These are phyloP conservation scores for Leucophora obtusa DNA, from an alignment of 2,888 invertebrate genomes.

Conservation along the genomic window DNA sequence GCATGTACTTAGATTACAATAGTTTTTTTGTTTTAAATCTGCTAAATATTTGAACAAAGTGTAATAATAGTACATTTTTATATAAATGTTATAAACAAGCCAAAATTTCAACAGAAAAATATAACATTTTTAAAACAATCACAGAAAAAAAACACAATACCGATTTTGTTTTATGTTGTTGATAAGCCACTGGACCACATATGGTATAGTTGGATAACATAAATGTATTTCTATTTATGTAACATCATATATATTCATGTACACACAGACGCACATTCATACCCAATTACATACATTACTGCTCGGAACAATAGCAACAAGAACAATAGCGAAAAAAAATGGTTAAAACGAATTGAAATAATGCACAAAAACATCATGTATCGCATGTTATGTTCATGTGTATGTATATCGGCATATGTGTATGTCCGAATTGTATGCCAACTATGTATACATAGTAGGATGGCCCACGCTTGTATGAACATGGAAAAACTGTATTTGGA, in stretches of 20 bases:
- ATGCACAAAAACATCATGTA: constrained; percentile 22
- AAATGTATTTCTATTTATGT: constrained; percentile 30
- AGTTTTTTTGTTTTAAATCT: too few relatives aligned
- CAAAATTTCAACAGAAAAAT: constrained; percentile 8
- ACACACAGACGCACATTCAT: constrained; percentile 7
- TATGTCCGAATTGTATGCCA: not conserved
- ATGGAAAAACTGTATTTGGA: too few relatives aligned
- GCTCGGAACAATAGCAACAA: not conserved
- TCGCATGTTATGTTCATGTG: not conserved
- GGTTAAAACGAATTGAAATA: constrained; percentile 13
- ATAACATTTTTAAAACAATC: constrained; percentile 62
- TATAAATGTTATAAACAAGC: constrained; percentile 20
- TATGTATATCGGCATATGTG: not conserved
- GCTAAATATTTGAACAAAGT: not conserved
- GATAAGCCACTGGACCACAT: constrained; percentile 41
- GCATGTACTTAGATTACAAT: too few relatives aligned
- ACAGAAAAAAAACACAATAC: constrained; percentile 12
- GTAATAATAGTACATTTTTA: constrained; percentile 7
- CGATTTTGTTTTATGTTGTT: not conserved
- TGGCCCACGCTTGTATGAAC: too few relatives aligned
- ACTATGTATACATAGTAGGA: constrained; percentile 20
- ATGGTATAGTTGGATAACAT: constrained; percentile 31
- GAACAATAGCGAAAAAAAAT: constrained; percentile 26
- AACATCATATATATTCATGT: constrained; percentile 52
- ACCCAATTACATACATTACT: constrained; percentile 16